Conservation (phyloP, 2,113 vertebrate genomes). For the Tupaia tana region DNA sequence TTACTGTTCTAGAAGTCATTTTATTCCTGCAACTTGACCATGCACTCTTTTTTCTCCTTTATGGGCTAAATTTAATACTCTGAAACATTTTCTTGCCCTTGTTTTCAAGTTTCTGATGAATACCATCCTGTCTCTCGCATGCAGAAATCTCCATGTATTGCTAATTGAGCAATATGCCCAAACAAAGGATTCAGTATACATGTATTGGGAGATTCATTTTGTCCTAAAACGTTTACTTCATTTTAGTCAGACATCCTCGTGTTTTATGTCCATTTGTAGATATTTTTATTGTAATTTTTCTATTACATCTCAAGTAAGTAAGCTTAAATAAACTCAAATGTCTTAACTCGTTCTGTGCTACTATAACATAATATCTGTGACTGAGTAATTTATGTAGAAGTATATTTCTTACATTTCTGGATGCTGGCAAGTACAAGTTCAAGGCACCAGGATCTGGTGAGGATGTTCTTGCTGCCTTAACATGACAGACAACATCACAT, state of each 20-base stretch:
- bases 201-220: background rate
- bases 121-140: background rate
- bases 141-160: background rate
- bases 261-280: background rate
- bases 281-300: background rate
- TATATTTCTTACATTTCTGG: background rate
- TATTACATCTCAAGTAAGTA: background rate
- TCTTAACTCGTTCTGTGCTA: background rate
- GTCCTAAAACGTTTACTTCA: background rate
- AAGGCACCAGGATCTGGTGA: background rate
- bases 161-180: background rate
- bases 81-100: background rate
- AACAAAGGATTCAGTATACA: background rate
- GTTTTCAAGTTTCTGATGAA: background rate
- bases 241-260: background rate
- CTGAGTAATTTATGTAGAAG: background rate
- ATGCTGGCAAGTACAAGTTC: background rate
- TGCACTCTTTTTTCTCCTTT: background rate
- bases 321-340: background rate
- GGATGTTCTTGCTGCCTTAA: background rate
- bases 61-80: background rate
- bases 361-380: background rate
- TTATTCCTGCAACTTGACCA: background rate
- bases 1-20: background rate
- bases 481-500: background rate